Percentiles rank a stretch among this genome's conserved stretches.
Conservation (phyloP, 2,113 vertebrate species). For the Nansenia antarctica region DNA sequence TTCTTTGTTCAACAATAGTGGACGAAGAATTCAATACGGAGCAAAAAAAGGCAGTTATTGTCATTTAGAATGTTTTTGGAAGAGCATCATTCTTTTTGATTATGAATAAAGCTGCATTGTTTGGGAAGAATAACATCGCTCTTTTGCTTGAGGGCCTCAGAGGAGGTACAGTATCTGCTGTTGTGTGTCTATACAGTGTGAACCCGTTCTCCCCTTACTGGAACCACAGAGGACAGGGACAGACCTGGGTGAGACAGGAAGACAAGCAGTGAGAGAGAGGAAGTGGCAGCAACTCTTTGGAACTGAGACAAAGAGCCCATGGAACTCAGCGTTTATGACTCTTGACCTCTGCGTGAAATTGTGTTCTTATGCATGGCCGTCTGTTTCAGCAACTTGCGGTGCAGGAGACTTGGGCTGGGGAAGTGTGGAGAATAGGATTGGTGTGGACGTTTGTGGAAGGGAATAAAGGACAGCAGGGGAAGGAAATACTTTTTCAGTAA, state of each 20-base stretch:
- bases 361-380: slow-evolving; percentile 23
- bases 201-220: slow-evolving; percentile 33
- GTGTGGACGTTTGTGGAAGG: slow-evolving; percentile 50
- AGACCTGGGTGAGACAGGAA: slow-evolving; percentile 6
- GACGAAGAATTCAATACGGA: background rate
- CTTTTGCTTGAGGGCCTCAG: slow-evolving; percentile 24
- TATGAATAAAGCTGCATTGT: slow-evolving; percentile 21
- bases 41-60: background rate
- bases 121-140: slow-evolving; percentile 30
- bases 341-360: slow-evolving; percentile 24
- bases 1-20: slow-evolving; percentile 2
- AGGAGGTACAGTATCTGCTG: slow-evolving; percentile 4
- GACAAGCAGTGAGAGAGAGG: slow-evolving; percentile 27
- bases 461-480: slow-evolving; percentile 40
- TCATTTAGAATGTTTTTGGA: slow-evolving; percentile 9
- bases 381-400: slow-evolving; percentile 8
- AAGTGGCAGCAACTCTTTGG: slow-evolving; percentile 37
- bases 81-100: background rate
- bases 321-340: slow-evolving; percentile 33
- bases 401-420: slow-evolving; percentile 35
- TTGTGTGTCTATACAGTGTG: background rate
- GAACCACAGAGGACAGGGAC: slow-evolving; percentile 36
- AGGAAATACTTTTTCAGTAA: slow-evolving; percentile 54
- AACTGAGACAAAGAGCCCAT: slow-evolving; percentile 44
- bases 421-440: slow-evolving; percentile 50